Percentiles rank a stretch among this genome's conserved stretches.
These are phyloP conservation scores for Cephus cinctus DNA, from an alignment of 1,140 invertebrate genomes.

Conservation along the genomic window DNA sequence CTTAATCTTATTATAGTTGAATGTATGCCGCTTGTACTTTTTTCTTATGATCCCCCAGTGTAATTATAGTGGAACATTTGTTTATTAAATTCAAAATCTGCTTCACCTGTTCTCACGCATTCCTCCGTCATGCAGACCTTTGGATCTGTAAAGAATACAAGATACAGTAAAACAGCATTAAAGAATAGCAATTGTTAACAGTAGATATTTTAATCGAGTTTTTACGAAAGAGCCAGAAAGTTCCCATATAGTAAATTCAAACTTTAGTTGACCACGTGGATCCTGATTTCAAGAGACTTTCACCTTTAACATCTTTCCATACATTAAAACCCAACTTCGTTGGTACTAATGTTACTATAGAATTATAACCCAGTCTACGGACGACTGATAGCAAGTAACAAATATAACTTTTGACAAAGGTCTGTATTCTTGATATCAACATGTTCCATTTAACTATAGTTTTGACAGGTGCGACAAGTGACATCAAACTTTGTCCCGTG, in stretches of 20 bases:
- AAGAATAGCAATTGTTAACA: too few relatives aligned
- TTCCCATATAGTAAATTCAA: constrained; percentile 1
- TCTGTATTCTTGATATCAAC: too few relatives aligned
- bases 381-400: too few relatives aligned
- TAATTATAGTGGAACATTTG: neutral
- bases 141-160: constrained; percentile 49
- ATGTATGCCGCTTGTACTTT: too few relatives aligned
- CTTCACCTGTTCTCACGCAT: constrained; percentile 69
- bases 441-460: too few relatives aligned
- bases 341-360: too few relatives aligned
- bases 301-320: neutral
- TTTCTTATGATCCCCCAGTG: too few relatives aligned
- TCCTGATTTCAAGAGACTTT: neutral
- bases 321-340: neutral
- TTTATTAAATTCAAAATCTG: neutral
- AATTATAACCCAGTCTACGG: too few relatives aligned
- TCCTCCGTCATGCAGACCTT: constrained; percentile 69
- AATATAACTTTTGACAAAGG: too few relatives aligned
- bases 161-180: neutral
- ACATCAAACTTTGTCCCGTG: too few relatives aligned
- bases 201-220: constrained; percentile 1
- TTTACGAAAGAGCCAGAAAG: constrained; percentile 1
- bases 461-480: too few relatives aligned
- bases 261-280: neutral
- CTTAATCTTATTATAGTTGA: neutral